Percentiles rank a stretch among this genome's conserved stretches.
Evolutionary conservation across 2,888 invertebrate genomes (phyloP).

Genomic region (Perdita meconis): DNA sequence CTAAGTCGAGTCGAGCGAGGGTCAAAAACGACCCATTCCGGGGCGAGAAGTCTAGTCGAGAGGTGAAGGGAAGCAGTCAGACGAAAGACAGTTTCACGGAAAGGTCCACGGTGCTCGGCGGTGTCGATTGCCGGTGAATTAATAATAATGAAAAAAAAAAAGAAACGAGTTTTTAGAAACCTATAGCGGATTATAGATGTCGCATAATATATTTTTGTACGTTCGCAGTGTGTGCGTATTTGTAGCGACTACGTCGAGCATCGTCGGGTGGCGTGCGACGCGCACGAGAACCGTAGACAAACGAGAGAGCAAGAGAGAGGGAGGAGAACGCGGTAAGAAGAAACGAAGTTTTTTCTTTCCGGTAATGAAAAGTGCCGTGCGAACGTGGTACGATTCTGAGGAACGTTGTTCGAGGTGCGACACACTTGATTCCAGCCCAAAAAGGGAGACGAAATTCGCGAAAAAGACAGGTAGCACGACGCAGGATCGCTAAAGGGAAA

Average conservation of each 20-base stretch:
- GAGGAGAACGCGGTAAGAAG: neutral
- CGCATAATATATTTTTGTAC: conserved; percentile 84
- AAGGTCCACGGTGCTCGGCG: conserved; percentile 58
- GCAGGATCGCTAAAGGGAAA: neutral
- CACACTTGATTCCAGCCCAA: neutral
- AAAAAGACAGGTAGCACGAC: conserved; percentile 13
- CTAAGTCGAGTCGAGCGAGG: neutral
- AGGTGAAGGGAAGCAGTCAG: neutral
- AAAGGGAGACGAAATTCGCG: neutral
- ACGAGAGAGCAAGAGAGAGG: conserved; percentile 4
- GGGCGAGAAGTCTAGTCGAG: neutral
- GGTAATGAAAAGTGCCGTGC: neutral
- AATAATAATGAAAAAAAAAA: conserved; percentile 57
- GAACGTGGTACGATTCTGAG: conserved; percentile 9
- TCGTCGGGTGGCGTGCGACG: conserved; percentile 34
- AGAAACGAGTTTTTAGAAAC: conserved; percentile 80
- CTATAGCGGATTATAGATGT: conserved; percentile 82
- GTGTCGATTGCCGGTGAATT: conserved; percentile 59
- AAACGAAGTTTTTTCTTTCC: neutral
- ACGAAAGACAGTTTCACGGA: neutral
- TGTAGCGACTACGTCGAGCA: conserved; percentile 58
- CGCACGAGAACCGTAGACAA: neutral
- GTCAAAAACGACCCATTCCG: neutral
- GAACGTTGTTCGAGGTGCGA: conserved; percentile 1
- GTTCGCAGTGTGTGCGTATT: conserved; percentile 77